A percentile compares a stretch with the other conserved stretches of the same genome.
Conservation (phyloP, 2,113 vertebrate genomes). For the Machaerirhynchus nigripectus region DNA sequence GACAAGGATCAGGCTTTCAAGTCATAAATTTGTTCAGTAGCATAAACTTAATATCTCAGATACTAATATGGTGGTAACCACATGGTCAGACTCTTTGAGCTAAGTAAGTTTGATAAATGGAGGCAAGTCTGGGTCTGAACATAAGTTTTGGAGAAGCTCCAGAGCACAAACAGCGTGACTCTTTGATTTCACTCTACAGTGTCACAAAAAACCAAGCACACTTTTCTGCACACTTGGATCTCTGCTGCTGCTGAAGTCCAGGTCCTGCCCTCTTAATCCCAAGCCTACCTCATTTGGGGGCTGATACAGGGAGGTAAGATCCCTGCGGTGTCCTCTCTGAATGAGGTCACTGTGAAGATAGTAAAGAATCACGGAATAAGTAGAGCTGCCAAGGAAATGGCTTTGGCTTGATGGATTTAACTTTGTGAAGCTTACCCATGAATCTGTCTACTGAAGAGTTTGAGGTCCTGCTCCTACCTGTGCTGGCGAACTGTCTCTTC, state of each 20-base stretch:
- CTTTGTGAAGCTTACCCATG: neutral
- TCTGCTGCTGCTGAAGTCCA: neutral
- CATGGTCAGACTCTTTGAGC: neutral
- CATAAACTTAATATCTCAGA: constrained; percentile 38
- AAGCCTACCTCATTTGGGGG: neutral
- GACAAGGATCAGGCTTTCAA: constrained; percentile 39
- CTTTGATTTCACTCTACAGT: neutral
- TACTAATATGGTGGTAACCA: constrained; percentile 6
- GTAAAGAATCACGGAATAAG: neutral
- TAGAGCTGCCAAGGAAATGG: neutral
- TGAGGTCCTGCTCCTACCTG: neutral
- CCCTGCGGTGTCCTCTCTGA: neutral
- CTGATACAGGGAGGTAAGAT: neutral
- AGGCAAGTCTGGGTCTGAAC: neutral
- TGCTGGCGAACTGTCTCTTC: neutral
- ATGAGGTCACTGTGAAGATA: neutral
- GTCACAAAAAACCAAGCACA: neutral
- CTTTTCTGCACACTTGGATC: neutral
- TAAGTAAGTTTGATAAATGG: constrained; percentile 31
- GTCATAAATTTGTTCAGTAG: constrained; percentile 38
- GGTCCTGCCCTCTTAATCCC: neutral
- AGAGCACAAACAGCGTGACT: neutral
- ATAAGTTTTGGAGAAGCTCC: constrained; percentile 32
- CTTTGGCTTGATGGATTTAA: neutral
- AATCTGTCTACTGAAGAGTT: neutral